Percentiles rank a stretch among this genome's conserved stretches.
Evolutionary conservation across 2,888 invertebrate genomes (phyloP).

Genomic region (Oscheius sp.): DNA sequence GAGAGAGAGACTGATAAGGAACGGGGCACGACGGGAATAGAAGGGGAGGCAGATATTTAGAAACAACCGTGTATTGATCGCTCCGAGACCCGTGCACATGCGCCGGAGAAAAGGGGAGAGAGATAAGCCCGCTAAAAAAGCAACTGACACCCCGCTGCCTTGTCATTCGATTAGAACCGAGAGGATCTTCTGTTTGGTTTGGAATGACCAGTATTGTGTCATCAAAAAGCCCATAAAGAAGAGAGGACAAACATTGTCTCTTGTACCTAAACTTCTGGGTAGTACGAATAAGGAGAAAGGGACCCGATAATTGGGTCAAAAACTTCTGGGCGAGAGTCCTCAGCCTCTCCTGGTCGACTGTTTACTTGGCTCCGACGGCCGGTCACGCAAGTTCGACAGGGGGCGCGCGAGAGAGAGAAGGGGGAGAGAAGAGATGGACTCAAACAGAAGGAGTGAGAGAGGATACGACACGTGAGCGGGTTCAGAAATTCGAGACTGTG

Average conservation of each 20-base stretch:
- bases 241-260: background rate
- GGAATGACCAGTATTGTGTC: background rate
- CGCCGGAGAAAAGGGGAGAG: background rate
- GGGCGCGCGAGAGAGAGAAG: background rate
- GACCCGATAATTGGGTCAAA: conserved; percentile 34
- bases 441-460: conserved; percentile 1
- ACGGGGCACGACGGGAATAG: conserved; percentile 34
- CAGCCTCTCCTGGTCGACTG: conserved; percentile 22
- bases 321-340: conserved; percentile 22
- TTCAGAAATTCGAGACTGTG: conserved; percentile 27
- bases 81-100: conserved; percentile 9
- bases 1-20: conserved; percentile 20
- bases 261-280: background rate
- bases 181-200: background rate
- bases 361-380: conserved; percentile 32
- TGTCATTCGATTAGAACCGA: conserved; percentile 24
- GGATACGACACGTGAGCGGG: conserved; percentile 32
- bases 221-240: background rate
- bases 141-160: conserved; percentile 17
- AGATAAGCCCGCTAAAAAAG: conserved; percentile 31
- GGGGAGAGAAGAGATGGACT: conserved; percentile 15
- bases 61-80: conserved; percentile 22
- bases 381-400: conserved; percentile 38
- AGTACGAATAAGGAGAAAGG: background rate
- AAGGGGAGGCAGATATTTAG: conserved; percentile 28